Conservation (phyloP, 2,888 invertebrate genomes). For the Agriopis marginaria region DNA sequence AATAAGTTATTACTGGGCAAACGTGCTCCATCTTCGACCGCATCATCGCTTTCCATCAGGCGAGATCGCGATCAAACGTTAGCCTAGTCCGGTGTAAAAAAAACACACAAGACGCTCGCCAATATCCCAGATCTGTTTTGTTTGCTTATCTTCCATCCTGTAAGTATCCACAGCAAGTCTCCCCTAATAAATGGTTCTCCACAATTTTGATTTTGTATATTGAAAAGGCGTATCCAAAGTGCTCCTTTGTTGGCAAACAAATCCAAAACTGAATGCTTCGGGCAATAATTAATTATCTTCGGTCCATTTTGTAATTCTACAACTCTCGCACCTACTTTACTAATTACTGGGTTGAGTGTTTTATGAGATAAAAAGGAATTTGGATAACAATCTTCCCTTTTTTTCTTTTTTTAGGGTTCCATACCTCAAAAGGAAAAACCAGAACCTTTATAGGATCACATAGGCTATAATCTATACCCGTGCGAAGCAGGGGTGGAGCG, state of each 20-base stretch:
- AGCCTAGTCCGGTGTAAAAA: too few relatives aligned
- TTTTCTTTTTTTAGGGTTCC: too few relatives aligned
- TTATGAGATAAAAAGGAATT: constrained; percentile 26
- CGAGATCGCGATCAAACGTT: too few relatives aligned
- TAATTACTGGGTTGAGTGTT: constrained; percentile 35
- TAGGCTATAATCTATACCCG: too few relatives aligned
- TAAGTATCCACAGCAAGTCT: constrained; percentile 11
- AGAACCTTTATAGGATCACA: too few relatives aligned
- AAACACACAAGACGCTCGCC: too few relatives aligned
- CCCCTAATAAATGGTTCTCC: constrained; percentile 59
- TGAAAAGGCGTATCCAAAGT: constrained; percentile 59
- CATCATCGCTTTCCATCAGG: too few relatives aligned
- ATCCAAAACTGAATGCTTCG: constrained; percentile 45
- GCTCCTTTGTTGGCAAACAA: constrained; percentile 47
- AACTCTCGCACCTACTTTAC: constrained; percentile 10
- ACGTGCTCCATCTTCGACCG: too few relatives aligned
- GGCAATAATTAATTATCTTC: constrained; percentile 64
- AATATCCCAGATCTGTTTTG: not conserved
- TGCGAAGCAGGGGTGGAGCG: too few relatives aligned
- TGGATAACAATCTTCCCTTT: not conserved
- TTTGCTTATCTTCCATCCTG: not conserved
- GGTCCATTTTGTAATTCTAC: constrained; percentile 31
- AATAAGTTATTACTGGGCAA: too few relatives aligned
- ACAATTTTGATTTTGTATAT: constrained; percentile 66
- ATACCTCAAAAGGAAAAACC: too few relatives aligned